These are phyloP conservation scores for Zygothrica quintamaculata DNA, from an alignment of 2,888 invertebrate species.

Conservation along the genomic window DNA sequence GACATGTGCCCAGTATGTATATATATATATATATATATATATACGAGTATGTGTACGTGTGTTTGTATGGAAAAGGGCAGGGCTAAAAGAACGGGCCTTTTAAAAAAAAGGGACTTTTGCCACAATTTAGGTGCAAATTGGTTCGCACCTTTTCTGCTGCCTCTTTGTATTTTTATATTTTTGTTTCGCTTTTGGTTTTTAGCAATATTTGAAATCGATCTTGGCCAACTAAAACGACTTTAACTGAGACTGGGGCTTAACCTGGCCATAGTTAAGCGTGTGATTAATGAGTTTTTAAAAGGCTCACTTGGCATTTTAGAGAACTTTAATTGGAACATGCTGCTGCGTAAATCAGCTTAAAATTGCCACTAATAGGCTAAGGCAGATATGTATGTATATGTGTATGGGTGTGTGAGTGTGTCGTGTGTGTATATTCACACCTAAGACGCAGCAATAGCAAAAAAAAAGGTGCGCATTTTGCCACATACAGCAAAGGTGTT, in stretches of 20 bases:
- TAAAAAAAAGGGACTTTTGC: constrained; percentile 51
- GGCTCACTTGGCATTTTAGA: constrained; percentile 79
- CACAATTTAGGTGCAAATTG: constrained; percentile 80
- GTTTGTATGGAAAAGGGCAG: background rate
- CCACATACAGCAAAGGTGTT: constrained; percentile 50
- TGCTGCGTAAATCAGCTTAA: constrained; percentile 82
- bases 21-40: no score
- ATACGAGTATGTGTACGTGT: no score
- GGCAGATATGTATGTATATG: no score
- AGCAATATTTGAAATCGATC: constrained; percentile 80
- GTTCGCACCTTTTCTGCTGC: constrained; percentile 80
- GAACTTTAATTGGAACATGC: constrained; percentile 82
- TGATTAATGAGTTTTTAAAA: constrained; percentile 84
- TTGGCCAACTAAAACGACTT: constrained; percentile 36
- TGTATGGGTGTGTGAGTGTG: no score
- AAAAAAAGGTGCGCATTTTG: constrained; percentile 3
- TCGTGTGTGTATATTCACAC: constrained; percentile 62
- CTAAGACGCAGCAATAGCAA: constrained; percentile 31
- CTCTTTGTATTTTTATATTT: no score
- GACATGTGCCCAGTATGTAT: constrained; percentile 39
- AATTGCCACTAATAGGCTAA: constrained; percentile 81
- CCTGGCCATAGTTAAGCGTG: constrained; percentile 80
- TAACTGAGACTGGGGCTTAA: constrained; percentile 25
- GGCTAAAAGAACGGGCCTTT: constrained; percentile 6
- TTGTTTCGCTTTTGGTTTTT: no score